Evolutionary conservation across 2,888 invertebrate species (phyloP).

Genomic region (Lymantria dispar): DNA sequence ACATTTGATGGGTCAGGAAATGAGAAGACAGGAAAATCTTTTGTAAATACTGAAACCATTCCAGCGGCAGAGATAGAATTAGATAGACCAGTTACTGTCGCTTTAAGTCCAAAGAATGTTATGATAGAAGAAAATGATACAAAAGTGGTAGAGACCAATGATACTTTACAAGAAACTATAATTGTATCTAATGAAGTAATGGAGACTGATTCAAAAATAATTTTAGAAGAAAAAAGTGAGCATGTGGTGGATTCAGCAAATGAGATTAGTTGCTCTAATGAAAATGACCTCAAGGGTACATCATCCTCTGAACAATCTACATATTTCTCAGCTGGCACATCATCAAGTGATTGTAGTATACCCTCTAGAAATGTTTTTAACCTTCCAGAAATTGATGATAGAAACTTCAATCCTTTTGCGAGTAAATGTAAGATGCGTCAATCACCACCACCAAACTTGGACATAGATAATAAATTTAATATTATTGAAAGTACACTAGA

Average conservation of each 20-base stretch:
- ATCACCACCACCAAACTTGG: constrained; percentile 38
- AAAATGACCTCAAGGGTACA: constrained; percentile 33
- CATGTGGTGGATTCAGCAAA: constrained; percentile 7
- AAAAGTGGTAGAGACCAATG: constrained; percentile 1
- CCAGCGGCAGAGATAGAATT: neutral
- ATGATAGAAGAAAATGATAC: constrained; percentile 12
- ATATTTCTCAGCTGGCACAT: constrained; percentile 47
- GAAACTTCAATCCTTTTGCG: constrained; percentile 62
- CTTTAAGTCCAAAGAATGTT: constrained; percentile 8
- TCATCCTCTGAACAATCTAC: constrained; percentile 56
- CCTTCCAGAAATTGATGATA: constrained; percentile 65
- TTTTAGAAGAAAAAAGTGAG: constrained; percentile 3
- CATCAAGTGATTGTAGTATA: constrained; percentile 42
- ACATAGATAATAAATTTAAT: constrained; percentile 33
- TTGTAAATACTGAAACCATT: constrained; percentile 7
- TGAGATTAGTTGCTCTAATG: constrained; percentile 2
- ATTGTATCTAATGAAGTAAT: constrained; percentile 8
- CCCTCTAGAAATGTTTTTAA: constrained; percentile 61
- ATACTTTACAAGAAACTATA: constrained; percentile 5
- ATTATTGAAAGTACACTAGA: constrained; percentile 27
- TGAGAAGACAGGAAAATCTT: constrained; percentile 6
- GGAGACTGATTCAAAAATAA: constrained; percentile 8
- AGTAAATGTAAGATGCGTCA: constrained; percentile 54
- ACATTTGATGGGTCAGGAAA: constrained; percentile 26
- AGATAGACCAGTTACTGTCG: constrained; percentile 2